phyloP scores from a whole-genome alignment of 2,888 invertebrate species.

The Fragum fragum region DNA sequence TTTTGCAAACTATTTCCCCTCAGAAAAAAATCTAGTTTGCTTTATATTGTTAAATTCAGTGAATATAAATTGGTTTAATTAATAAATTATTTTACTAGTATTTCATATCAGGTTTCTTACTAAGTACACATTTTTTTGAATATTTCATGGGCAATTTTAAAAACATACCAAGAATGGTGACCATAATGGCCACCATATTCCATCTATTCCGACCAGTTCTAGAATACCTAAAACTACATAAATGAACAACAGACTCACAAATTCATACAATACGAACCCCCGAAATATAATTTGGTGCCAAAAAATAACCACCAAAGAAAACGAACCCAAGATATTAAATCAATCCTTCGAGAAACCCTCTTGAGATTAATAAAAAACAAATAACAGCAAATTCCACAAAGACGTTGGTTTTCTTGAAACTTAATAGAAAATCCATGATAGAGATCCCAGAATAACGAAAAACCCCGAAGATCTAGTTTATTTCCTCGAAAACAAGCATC shows the following conservation, averaged over 20 bases:
- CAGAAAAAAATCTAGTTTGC: too few species aligned
- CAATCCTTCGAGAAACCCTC: slow-evolving; percentile 6
- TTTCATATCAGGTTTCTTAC: too few species aligned
- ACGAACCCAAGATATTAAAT: slow-evolving; percentile 26
- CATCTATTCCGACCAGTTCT: slow-evolving; percentile 10
- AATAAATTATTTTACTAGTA: too few species aligned
- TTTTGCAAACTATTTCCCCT: too few species aligned
- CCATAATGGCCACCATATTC: slow-evolving; percentile 37
- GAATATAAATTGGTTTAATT: too few species aligned
- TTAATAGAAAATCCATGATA: slow-evolving; percentile 20
- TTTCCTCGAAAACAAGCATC: slow-evolving; percentile 22
- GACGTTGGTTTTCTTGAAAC: slow-evolving; percentile 11
- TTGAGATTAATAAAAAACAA: slow-evolving; percentile 22
- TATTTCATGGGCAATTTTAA: neutral
- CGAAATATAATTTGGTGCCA: neutral
- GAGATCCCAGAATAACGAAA: neutral
- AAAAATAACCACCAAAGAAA: slow-evolving; percentile 10
- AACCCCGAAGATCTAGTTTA: slow-evolving; percentile 24
- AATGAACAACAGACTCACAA: slow-evolving; percentile 3
- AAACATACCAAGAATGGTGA: slow-evolving; percentile 38
- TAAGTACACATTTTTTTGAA: too few species aligned
- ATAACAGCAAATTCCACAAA: slow-evolving; percentile 25
- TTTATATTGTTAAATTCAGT: too few species aligned
- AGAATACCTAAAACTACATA: neutral
- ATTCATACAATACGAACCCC: neutral